Evolutionary conservation across 2,797 vertebrate genomes (phyloP), one percentile per base, ranked within the genome.

Genomic region (Amniataba percoides): DNA sequence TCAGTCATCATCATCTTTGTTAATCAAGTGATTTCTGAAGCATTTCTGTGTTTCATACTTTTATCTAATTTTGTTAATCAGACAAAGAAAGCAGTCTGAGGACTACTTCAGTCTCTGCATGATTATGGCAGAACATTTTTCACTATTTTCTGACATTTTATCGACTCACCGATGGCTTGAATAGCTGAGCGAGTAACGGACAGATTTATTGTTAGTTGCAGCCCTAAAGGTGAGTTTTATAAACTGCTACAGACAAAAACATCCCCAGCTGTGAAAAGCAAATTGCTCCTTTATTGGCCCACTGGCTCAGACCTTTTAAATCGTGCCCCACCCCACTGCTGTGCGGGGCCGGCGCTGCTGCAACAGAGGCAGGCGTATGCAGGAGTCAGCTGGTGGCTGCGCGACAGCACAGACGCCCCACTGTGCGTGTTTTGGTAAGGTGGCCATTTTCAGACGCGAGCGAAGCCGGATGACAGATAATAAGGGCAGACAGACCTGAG

Each of bases 401-500:
- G 13, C 63, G 40, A 42, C 62, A 58, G 75, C 31, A 55, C 39
- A 61, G 71, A 71, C 1, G 13, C 62, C 87, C 77, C 14, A 18
- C 80, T 74, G 82, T 45, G 83, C 36, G 16, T 84, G 83, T 89
- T 80, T 89, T 55, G 62, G 80, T 77, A 59, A 77, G 77, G 62
- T 60, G 81, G 83, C 57, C 78, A 63, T 89, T 88, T 89, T 71
- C 67, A 66, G 77, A 84, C 66, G 40, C 13, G 11, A 53, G 56
- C 15, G 36, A 42, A 78, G 65, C 60, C 40, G 65, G 27, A 70
- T 77, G 70, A 78, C 43, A 19, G 64, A 80, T 74, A 86, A 83
- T 56, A 40, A 80, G 68, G 46, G 76, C 49, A 51, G 34, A 65
- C 53, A 77, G 63, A 77, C 71, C 52, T 3, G 21, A 76, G 82